These are phyloP conservation scores for Adrianichthys oophorus DNA, from an alignment of 2,797 vertebrate genomes.

Conservation along the genomic window DNA sequence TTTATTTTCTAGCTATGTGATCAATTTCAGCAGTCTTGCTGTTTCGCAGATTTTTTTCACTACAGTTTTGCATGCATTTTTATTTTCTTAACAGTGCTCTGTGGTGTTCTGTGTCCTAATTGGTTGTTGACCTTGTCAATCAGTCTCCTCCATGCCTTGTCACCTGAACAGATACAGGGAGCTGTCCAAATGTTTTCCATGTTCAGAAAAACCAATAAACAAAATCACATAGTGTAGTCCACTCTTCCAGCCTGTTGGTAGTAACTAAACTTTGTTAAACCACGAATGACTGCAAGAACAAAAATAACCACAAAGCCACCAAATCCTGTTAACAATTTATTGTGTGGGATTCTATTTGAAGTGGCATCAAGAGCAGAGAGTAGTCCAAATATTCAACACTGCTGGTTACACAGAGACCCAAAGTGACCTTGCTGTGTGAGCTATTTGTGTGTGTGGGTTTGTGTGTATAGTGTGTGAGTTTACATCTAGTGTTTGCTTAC, in stretches of 20 bases:
- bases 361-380: slow-evolving; percentile 45
- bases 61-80: too few species aligned
- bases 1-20: too few species aligned
- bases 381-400: slow-evolving; percentile 55
- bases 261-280: slow-evolving; percentile 29
- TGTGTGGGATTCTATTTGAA: slow-evolving; percentile 50
- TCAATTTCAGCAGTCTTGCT: too few species aligned
- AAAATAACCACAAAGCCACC: slow-evolving; percentile 30
- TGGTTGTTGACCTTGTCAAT: too few species aligned
- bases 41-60: too few species aligned
- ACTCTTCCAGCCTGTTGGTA: slow-evolving; percentile 26
- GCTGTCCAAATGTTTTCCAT: not conserved
- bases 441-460: slow-evolving; percentile 33
- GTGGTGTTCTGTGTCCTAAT: too few species aligned
- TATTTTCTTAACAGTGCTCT: too few species aligned
- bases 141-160: too few species aligned
- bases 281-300: slow-evolving; percentile 15
- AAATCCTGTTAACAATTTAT: slow-evolving; percentile 44
- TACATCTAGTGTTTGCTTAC: slow-evolving; percentile 14
- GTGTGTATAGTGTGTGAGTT: not conserved
- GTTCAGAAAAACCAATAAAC: slow-evolving; percentile 19
- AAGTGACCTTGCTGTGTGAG: slow-evolving; percentile 57
- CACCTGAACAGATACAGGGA: too few species aligned
- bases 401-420: slow-evolving; percentile 57
- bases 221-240: slow-evolving; percentile 9